Evolutionary conservation across 2,888 invertebrate species (phyloP).

Genomic region (Ophonus ardosiacus): DNA sequence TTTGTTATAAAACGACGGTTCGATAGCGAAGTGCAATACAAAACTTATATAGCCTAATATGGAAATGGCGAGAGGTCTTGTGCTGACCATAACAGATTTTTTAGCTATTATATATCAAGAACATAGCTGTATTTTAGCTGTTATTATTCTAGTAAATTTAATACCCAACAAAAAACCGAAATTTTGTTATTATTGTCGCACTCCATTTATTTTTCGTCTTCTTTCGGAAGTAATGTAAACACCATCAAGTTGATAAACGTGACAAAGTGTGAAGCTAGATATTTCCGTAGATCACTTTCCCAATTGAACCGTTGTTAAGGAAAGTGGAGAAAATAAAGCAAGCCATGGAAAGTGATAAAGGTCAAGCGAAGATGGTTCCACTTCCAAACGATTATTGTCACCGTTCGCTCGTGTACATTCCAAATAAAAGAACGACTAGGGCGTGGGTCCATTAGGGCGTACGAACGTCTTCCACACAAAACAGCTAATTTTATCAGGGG

Average conservation of each 20-base stretch:
- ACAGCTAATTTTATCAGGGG: conserved; percentile 48
- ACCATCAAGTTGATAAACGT: not conserved
- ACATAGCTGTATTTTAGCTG: no score
- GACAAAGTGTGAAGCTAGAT: not conserved
- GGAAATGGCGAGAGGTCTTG: no score
- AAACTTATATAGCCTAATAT: no score
- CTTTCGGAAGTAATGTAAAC: not conserved
- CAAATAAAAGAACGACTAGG: conserved; percentile 47
- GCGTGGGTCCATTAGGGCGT: conserved; percentile 40
- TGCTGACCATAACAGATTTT: no score
- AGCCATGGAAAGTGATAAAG: conserved; percentile 27
- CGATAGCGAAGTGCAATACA: no score
- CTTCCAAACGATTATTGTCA: conserved; percentile 40
- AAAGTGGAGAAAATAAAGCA: conserved; percentile 31
- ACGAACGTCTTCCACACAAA: not conserved
- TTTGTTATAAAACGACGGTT: no score
- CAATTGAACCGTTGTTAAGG: conserved; percentile 37
- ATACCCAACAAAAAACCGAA: no score
- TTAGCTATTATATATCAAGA: no score
- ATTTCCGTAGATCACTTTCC: conserved; percentile 33
- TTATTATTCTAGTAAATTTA: no score
- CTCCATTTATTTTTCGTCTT: no score
- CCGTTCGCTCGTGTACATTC: conserved; percentile 45
- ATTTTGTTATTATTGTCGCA: no score
- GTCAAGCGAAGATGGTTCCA: conserved; percentile 32